Conservation (phyloP, 2,888 invertebrate species). For the Lycophotia porphyrea region DNA sequence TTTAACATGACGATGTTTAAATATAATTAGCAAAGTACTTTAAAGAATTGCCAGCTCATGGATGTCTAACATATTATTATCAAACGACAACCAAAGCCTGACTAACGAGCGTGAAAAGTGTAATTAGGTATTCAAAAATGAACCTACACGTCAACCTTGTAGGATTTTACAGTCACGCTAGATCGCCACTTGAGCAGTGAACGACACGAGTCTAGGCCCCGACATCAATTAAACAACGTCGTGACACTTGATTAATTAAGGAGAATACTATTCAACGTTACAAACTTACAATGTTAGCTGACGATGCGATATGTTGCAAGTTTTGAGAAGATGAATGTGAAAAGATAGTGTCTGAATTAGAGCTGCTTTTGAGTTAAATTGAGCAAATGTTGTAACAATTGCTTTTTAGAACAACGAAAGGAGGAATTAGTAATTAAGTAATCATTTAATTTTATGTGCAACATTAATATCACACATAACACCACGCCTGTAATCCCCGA, state of each 20-base stretch:
- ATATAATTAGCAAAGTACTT: neutral
- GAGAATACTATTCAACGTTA: constrained; percentile 17
- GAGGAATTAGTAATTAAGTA: neutral
- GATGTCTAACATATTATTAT: neutral
- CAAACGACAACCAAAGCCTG: neutral
- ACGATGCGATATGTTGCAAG: constrained; percentile 40
- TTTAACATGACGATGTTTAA: neutral
- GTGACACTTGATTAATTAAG: constrained; percentile 44
- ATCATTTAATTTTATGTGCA: no score
- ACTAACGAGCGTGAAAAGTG: neutral
- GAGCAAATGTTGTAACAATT: neutral
- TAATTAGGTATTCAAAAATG: constrained; percentile 8
- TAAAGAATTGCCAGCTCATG: neutral
- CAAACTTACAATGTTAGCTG: constrained; percentile 28
- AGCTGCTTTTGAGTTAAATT: constrained; percentile 9
- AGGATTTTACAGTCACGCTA: neutral
- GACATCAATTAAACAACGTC: constrained; percentile 43
- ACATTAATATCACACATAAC: neutral
- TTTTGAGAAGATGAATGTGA: constrained; percentile 27
- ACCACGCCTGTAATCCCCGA: no score
- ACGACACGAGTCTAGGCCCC: constrained; percentile 25
- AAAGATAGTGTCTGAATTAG: constrained; percentile 16
- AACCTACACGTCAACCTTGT: neutral
- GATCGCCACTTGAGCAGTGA: neutral
- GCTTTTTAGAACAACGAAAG: neutral